Evolutionary conservation across 2,888 invertebrate genomes (phyloP), one percentile per base, ranked within the genome.

Genomic region (Sarcophaga carnaria): DNA sequence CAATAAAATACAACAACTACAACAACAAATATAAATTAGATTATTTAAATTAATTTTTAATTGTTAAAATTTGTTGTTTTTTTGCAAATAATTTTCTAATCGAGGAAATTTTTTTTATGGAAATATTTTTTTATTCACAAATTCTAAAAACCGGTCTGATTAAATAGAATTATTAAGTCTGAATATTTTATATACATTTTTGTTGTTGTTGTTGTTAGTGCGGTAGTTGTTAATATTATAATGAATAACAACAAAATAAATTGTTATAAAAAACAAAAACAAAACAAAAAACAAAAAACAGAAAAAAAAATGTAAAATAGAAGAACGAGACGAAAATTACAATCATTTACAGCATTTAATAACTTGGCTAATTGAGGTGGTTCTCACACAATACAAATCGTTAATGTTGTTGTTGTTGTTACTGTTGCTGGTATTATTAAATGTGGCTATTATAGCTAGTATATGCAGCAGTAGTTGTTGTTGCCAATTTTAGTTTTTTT

Each of bases 11-110:
- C 22, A 64, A 49, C 60, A 79, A 66, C 20, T 20, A 20, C 20
- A 17, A 80, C 6, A 70, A 47, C 69, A n/a, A 49, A 10, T 17
- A 66, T 76, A 79, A 88, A 85, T 78, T 87, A 81, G 88, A 86
- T 87, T 88, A 86, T 88, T 85, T 88, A 87, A 88, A 88, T 88
- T 84, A 84, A 82, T 76, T 37, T 86, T 86, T 88, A 88, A 88
- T 88, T 88, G 86, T 84, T 76, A 83, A 79, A 66, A 37, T 37
- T 70, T 69, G 20, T 83, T 71, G 77, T 62, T 77, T 69, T 59
- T 72, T 70, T 22, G 75, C 59, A 27, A 47, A 60, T 47, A 8
- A 20, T 14, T 64, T 72, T 71, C 67, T 62, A 59, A 75, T 54
- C 60, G 37, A 45, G 72, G 62, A 80, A 77, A 67, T 80, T 83